Evolutionary conservation across 2,113 vertebrate species (phyloP).

Genomic region (Cyphomyrus discorhynchus): DNA sequence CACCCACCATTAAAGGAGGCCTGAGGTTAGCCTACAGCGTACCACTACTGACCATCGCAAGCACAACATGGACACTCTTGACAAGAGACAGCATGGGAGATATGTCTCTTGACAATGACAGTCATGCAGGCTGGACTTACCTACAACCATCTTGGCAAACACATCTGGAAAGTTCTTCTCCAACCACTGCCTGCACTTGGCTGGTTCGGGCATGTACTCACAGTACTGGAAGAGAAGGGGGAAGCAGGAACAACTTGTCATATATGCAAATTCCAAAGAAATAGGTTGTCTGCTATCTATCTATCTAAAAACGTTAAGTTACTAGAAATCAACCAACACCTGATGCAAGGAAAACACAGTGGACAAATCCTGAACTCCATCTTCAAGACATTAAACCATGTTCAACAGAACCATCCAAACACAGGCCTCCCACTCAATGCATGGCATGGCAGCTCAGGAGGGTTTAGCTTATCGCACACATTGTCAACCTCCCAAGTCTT

Average conservation of each 20-base stretch:
- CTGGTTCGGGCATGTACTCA: slow-evolving; percentile 96
- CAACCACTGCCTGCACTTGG: slow-evolving; percentile 96
- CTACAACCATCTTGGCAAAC: slow-evolving; percentile 91
- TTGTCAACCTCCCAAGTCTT: not conserved
- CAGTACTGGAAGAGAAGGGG: slow-evolving; percentile 72
- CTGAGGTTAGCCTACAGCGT: not conserved
- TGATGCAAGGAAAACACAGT: not conserved
- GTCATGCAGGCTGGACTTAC: slow-evolving; percentile 56
- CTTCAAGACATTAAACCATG: not conserved
- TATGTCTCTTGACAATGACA: not conserved
- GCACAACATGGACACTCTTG: not conserved
- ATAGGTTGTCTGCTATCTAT: not conserved
- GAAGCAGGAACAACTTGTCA: not conserved
- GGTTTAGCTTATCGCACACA: not conserved
- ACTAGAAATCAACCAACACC: not conserved
- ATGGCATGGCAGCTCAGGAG: not conserved
- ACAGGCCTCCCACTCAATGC: not conserved
- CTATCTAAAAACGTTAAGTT: not conserved
- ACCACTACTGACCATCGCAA: not conserved
- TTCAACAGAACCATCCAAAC: not conserved
- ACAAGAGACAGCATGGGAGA: not conserved
- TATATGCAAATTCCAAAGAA: not conserved
- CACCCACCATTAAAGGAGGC: not conserved
- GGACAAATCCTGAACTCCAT: not conserved
- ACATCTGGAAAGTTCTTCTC: slow-evolving; percentile 98